Evolutionary conservation across 2,113 vertebrate species (phyloP), one percentile per base, ranked within the genome.

Genomic region (Microcebus jonahi): DNA sequence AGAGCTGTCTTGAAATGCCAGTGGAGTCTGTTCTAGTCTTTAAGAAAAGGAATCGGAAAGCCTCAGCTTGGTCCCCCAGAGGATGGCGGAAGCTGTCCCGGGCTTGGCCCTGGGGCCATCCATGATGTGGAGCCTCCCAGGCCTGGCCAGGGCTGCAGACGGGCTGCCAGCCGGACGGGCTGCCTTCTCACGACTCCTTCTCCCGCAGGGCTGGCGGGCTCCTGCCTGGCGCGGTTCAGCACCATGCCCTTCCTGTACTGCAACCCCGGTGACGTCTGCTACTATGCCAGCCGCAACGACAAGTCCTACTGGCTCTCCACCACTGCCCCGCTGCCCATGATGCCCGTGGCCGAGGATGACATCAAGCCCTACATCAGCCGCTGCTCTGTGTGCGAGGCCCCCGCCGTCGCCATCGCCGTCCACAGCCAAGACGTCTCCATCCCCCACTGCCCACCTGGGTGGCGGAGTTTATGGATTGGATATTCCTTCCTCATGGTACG

Each of bases 221-320:
- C 99, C 2, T 99, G 99, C 97, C 99, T 99, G 95, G 99, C 99
- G 0, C 99, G 99, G 3, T 99, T 99, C 98, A 99, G 98, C 98
- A 99, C 99, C 70, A 99, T 99, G 99, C 99, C 99, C 34, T 99
- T 99, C 98, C 98, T 99, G 70, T 99, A 99, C 99, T 99, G 99
- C 98, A 99, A 99, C 94, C 99, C 99, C 0, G 99, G 99, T 1
- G 99, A 99, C 14, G 39, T 99, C 55, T 99, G 99, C 97, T 99
- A 99, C 88, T 99, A 99, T 0, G 99, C 99, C 97, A 99, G 98
- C 98, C 99, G 99, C 73, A 99, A 99, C 1, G 99, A 99, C 98
- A 99, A 99, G 97, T 99, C 99, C 97, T 99, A 99, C 98, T 99
- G 99, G 99, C 98, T 99, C 79, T 99, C 99, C 55, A 99, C 99